Base-by-base conservation (phyloP, 2,888 invertebrate genomes). In the Eretmocerus hayati region DNA sequence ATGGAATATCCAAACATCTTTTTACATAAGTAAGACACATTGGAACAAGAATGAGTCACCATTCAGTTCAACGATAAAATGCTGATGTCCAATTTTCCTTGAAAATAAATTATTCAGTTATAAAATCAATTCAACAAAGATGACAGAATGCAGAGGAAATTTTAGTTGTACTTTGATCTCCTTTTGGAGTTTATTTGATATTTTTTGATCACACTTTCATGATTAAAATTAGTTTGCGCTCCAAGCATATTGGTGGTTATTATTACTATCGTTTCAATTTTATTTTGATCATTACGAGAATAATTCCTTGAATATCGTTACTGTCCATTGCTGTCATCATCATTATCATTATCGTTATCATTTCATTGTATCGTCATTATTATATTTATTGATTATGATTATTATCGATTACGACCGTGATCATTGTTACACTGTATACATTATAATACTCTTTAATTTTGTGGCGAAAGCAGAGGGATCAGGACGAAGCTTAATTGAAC, bases 51-150 rank as follows among this genome's bases (percentile, higher is more conserved):
- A 46, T 45, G 57, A 62, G 64, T 66, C 66, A 66, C 65, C 66
- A 64, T 66, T 65, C 59, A 59, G 64, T 67, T 66, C 64, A 69
- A 67, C 62, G 65, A 68, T 65, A 66, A 62, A 65, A 64, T 67
- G 64, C 64, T 69, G 67, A 65, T 67, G 64, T 56, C 61, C 67
- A 67, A 62, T 63, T 59, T 63, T 69, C 38, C 38, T 52, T 42
- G 45, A 48, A 19, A 30, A 69, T 67, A 62, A 67, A 66, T 67
- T 68, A 67, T 59, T 64, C 63, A 63, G 64, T 66, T 64, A 65
- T 59, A 58, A 62, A 67, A 64, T 67, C 62, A 67, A 68, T 68
- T 66, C 42, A 44, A 51, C 41, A 51, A 44, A 47, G 32, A 37
- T 31, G 31, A 44, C 21, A 11, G 32, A 47, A 42, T 23, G 20